phyloP scores from a whole-genome alignment of 2,797 vertebrate species.

The Aeoliscus strigatus region DNA sequence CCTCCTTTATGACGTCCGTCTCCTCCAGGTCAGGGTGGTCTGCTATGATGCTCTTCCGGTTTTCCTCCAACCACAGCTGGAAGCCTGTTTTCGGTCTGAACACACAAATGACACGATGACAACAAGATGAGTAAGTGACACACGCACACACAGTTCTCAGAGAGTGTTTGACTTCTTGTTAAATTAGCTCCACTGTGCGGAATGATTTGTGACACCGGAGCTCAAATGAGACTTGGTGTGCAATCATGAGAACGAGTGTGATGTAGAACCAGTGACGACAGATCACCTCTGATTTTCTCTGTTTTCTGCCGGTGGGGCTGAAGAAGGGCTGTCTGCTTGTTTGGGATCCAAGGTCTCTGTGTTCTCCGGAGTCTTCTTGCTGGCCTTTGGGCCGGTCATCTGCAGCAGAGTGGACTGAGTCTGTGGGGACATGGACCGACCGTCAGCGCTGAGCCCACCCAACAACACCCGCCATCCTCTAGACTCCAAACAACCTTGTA shows the following conservation, averaged over 20 bases:
- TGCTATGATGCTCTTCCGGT: conserved; percentile 80
- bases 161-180: no score
- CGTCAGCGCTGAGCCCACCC: no score
- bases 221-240: no score
- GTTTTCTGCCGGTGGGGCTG: conserved; percentile 58
- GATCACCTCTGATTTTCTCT: conserved; percentile 80
- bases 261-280: no score
- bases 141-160: no score
- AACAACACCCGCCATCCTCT: no score
- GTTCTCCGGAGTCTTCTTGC: conserved; percentile 61
- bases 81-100: conserved; percentile 90
- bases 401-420: conserved; percentile 85
- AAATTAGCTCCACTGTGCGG: no score
- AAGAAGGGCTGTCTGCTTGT: conserved; percentile 27
- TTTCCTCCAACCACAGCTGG: conserved; percentile 93
- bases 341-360: conserved; percentile 35
- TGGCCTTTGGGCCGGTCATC: conserved; percentile 64
- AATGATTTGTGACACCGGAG: no score
- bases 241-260: no score
- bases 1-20: conserved; percentile 92
- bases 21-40: conserved; percentile 85
- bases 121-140: neutral
- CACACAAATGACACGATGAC: neutral
- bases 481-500: no score
- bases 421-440: conserved; percentile 42